Evolutionary conservation across 64 coral and sea anemone species (phyloP), one percentile per base, ranked within the genome.

Genomic region (Montipora foliosa): DNA sequence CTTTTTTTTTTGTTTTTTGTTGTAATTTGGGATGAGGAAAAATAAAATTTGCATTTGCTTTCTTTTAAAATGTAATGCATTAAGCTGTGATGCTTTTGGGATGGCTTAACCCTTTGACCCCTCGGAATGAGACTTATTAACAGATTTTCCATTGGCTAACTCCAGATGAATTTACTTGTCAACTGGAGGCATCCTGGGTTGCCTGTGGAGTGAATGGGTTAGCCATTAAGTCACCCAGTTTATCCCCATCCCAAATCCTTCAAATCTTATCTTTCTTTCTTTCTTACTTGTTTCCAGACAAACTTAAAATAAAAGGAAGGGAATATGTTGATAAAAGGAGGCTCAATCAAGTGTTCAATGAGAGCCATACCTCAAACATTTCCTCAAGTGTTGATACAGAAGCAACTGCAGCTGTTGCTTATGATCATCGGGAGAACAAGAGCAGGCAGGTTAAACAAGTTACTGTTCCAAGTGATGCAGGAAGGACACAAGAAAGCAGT

Each of bases 311-410:
- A 46, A 20, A 14, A 46, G 16, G 46, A 15, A 70, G n/a, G 17
- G 49, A 72, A 86, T 2, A 24, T 72, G 66, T 70, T 21, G 66
- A 86, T 12, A 84, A 84, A 13, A 84, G 81, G 16, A 37, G 67
- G 37, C 81, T 84, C 24, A 84, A 66, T 2, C 81, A 84, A 84
- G 29, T 68, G 44, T 44, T 62, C 25, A 84, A 84, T 67, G 59
- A 84, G 67, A 84, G 81, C 44, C 25, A 84, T 67, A 47, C 25
- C 66, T 67, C 7, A 6, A 84, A 84, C 16, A 67, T 58, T n/a
- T 47, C 81, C 25, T 16, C 59, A 58, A 84, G 24, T n/a, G 25
- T 20, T 5, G 66, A 5, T 2, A 86, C 46, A 12, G 14, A 10
- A 8, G 8, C 66, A 13, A 3, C 44, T 71, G 66, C 45, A 52